These are phyloP conservation scores for Acleris laterana DNA, from an alignment of 2,888 invertebrate species.

Conservation along the genomic window DNA sequence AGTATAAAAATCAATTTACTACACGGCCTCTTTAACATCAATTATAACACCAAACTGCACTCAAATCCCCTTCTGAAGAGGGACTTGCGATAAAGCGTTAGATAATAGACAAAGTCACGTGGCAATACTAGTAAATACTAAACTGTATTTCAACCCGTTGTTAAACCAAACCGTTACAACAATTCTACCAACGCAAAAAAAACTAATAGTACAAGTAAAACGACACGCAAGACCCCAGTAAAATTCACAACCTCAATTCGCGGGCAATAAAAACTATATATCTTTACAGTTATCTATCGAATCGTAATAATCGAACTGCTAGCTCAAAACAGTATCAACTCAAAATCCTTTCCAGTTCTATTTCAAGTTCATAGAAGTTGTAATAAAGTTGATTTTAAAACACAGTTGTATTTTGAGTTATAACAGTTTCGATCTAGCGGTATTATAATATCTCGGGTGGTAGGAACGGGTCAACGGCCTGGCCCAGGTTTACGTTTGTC, in stretches of 20 bases:
- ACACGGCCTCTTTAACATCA: too few relatives aligned
- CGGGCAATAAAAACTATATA: slow-evolving; percentile 71
- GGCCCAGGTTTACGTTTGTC: slow-evolving; percentile 63
- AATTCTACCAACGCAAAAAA: slow-evolving; percentile 34
- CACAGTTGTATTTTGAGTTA: too few relatives aligned
- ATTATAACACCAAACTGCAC: too few relatives aligned
- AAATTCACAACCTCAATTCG: slow-evolving; percentile 70
- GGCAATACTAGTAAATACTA: background rate
- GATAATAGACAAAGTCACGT: too few relatives aligned
- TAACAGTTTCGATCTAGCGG: too few relatives aligned
- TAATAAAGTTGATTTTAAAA: too few relatives aligned
- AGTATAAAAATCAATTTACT: too few relatives aligned
- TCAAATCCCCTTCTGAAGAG: too few relatives aligned
- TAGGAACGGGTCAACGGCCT: slow-evolving; percentile 69
- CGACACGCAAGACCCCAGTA: slow-evolving; percentile 55
- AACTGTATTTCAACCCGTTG: slow-evolving; percentile 25
- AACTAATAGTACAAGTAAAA: slow-evolving; percentile 31
- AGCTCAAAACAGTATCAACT: too few relatives aligned
- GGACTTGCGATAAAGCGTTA: too few relatives aligned
- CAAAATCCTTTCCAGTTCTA: too few relatives aligned
- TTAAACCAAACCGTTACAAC: slow-evolving; percentile 35
- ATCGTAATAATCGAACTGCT: slow-evolving; percentile 48
- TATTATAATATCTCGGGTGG: slow-evolving; percentile 62
- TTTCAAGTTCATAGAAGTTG: too few relatives aligned
- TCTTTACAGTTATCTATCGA: slow-evolving; percentile 81